Evolutionary conservation across 2,113 vertebrate genomes (phyloP).

Genomic region (Corythoichthys intestinalis): DNA sequence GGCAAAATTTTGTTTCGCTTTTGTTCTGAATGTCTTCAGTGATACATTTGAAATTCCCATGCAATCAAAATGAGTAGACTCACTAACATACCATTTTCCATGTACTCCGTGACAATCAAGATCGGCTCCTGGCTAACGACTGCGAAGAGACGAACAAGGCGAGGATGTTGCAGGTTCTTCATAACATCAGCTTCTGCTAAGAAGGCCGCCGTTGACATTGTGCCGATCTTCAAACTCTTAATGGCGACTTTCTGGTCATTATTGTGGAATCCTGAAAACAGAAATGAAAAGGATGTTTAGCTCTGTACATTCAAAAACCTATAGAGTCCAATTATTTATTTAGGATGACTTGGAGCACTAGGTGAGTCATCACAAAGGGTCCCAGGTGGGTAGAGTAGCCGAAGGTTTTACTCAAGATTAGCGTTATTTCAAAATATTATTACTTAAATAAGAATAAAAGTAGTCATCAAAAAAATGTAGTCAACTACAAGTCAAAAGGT

Average conservation of each 20-base stretch:
- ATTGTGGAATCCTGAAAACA: slow-evolving; percentile 81
- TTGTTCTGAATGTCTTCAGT: slow-evolving; percentile 3
- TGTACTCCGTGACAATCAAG: slow-evolving; percentile 95
- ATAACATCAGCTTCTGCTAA: slow-evolving; percentile 95
- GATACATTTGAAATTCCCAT: background rate
- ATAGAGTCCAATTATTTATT: background rate
- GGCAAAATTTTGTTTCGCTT: background rate
- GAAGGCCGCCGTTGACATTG: slow-evolving; percentile 92
- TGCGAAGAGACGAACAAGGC: slow-evolving; percentile 89
- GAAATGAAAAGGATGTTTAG: slow-evolving; percentile 12
- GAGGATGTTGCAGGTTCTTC: slow-evolving; percentile 88
- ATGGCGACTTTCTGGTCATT: slow-evolving; percentile 89
- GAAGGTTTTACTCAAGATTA: too few relatives aligned
- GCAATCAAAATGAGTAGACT: background rate
- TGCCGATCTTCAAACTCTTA: slow-evolving; percentile 91
- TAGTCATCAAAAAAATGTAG: too few relatives aligned
- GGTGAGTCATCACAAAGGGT: too few relatives aligned
- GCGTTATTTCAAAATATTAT: too few relatives aligned
- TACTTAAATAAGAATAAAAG: too few relatives aligned
- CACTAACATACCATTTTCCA: slow-evolving; percentile 88
- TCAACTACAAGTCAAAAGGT: too few relatives aligned
- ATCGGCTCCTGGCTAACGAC: slow-evolving; percentile 97
- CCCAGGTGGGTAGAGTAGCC: too few relatives aligned
- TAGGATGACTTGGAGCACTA: too few relatives aligned
- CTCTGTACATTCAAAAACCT: background rate